These are phyloP conservation scores for Tauraco erythrolophus DNA, from an alignment of 2,113 vertebrate species.

Conservation along the genomic window DNA sequence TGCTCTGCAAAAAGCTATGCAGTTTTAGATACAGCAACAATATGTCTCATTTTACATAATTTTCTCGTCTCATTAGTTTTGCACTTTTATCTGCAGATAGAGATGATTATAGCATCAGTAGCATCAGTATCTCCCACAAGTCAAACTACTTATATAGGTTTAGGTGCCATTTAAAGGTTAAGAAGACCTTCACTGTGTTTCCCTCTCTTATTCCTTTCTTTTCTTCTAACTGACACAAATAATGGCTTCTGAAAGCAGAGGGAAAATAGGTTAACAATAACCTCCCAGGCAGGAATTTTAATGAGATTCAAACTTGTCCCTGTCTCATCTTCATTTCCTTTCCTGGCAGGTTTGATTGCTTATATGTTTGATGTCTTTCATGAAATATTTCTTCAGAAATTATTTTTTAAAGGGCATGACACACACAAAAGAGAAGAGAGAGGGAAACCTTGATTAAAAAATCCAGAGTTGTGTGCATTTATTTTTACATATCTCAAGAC, in stretches of 20 bases:
- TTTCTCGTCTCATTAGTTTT: background rate
- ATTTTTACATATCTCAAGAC: background rate
- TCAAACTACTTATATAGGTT: background rate
- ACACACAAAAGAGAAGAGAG: background rate
- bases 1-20: background rate
- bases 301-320: slow-evolving; percentile 35
- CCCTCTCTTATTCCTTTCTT: background rate
- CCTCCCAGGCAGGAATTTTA: slow-evolving; percentile 51
- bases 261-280: slow-evolving; percentile 54
- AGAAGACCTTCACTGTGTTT: background rate
- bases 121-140: background rate
- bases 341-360: slow-evolving; percentile 39
- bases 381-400: slow-evolving; percentile 29
- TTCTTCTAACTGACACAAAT: slow-evolving; percentile 37
- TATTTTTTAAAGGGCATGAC: slow-evolving; percentile 8
- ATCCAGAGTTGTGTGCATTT: background rate
- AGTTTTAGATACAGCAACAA: background rate
- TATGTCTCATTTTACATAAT: background rate
- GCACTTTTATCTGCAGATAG: background rate
- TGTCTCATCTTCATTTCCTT: slow-evolving; percentile 32
- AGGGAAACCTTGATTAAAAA: slow-evolving; percentile 1
- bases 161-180: slow-evolving; percentile 23
- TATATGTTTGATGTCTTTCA: slow-evolving; percentile 36
- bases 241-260: slow-evolving; percentile 23
- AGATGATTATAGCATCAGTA: background rate